Evolutionary conservation across 2,888 invertebrate genomes (phyloP).

Genomic region (Chelonus formosanus): DNA sequence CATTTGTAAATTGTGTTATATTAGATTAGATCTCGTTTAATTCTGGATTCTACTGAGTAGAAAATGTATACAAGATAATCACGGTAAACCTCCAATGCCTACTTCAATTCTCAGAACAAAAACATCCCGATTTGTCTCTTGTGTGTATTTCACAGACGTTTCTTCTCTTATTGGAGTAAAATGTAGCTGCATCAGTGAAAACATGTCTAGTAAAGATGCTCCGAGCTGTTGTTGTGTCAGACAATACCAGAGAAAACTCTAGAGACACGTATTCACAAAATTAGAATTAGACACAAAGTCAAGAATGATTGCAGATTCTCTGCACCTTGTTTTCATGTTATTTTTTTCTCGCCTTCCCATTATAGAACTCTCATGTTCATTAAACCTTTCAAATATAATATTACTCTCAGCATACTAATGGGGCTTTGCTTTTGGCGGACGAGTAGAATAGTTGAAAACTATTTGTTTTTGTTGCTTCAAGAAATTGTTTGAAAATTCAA

Average conservation of each 20-base stretch:
- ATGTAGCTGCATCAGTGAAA: slow-evolving; percentile 2
- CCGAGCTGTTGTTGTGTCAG: neutral
- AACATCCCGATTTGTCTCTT: slow-evolving; percentile 11
- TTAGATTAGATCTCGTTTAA: no score
- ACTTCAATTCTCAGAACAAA: neutral
- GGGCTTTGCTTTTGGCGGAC: no score
- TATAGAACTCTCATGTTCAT: neutral
- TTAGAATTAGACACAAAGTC: slow-evolving; percentile 13
- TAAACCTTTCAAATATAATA: neutral
- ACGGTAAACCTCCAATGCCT: no score
- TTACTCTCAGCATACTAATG: neutral
- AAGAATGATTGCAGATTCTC: slow-evolving; percentile 12
- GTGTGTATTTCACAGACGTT: neutral
- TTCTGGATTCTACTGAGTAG: no score
- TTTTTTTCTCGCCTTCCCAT: neutral
- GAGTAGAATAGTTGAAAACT: no score
- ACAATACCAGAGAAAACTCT: slow-evolving; percentile 4
- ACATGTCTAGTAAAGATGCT: slow-evolving; percentile 2
- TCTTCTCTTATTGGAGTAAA: neutral
- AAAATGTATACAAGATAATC: no score
- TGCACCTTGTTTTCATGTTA: neutral
- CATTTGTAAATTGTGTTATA: no score
- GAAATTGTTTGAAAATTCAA: no score
- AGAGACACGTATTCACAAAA: neutral
- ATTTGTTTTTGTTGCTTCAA: no score